Conservation (phyloP, 2,888 invertebrate species). For the Acleris laterana region DNA sequence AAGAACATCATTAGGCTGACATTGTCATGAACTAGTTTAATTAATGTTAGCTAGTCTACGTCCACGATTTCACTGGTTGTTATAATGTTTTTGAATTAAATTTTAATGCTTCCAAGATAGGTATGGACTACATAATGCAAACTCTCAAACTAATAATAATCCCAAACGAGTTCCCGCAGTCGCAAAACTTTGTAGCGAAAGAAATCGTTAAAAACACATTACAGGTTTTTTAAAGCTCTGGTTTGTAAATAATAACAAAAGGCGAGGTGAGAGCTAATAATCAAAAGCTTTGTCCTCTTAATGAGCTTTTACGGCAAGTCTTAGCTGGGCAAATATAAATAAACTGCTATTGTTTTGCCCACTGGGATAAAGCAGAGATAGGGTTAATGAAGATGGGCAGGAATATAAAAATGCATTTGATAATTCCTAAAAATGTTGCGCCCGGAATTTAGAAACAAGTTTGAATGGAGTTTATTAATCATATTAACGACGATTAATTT, state of each 20-base stretch:
- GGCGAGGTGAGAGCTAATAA: conserved; percentile 65
- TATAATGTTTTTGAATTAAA: background rate
- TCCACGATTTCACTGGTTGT: too few species aligned
- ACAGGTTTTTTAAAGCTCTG: conserved; percentile 47
- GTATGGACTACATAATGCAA: conserved; percentile 13
- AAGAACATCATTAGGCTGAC: too few species aligned
- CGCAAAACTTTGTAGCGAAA: conserved; percentile 33
- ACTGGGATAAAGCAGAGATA: conserved; percentile 24
- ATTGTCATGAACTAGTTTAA: too few species aligned
- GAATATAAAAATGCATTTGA: background rate
- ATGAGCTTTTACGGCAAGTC: conserved; percentile 61
- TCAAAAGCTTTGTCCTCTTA: conserved; percentile 63
- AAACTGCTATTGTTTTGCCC: conserved; percentile 59
- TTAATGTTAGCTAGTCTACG: too few species aligned
- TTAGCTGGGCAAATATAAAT: conserved; percentile 57
- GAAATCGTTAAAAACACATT: conserved; percentile 45
- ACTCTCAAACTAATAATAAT: conserved; percentile 20
- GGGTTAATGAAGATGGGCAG: background rate
- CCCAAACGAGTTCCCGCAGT: conserved; percentile 11
- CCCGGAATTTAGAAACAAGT: too few species aligned
- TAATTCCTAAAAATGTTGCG: too few species aligned
- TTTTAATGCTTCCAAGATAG: background rate
- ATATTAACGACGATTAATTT: too few species aligned
- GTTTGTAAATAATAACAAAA: conserved; percentile 60
- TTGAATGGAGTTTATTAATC: too few species aligned